Base-by-base conservation (phyloP, 2,113 vertebrate genomes). In the Pelodiscus sinensis region DNA sequence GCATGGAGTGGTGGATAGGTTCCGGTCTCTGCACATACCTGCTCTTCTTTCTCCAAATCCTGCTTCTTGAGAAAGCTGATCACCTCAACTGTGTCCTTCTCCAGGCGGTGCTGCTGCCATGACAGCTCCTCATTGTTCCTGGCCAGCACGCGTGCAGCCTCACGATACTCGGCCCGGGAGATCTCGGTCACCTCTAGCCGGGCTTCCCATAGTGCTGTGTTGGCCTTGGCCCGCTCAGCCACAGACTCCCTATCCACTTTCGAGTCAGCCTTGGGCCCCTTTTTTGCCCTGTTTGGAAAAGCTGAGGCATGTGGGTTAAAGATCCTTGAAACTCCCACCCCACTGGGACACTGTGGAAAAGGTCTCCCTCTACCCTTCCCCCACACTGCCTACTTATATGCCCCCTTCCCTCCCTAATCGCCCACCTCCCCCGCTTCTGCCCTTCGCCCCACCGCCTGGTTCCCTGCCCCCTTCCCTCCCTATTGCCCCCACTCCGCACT, bases 171-270 rank as follows among this genome's bases (percentile, higher is more conserved):
- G 18, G 85, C 87, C 19, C 98, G 97, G 4, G 98, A 98, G 90
- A 93, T 93, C 73, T 98, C 98, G 1, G 98, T 97, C 85, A 97
- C 89, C 92, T 98, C 97, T 85, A 98, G 84, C 92, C 98, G 97
- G 52, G 98, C 92, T 96, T 99, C 99, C 98, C 98, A 98, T 2
- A 98, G 97, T 57, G 98, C 94, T 2, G 97, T 97, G 77, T 93
- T 98, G 21, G 97, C 98, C 81, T 98, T 98, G 13, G 97, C 98
- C 94, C 97, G 98, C 13, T 99, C 98, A 8, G 96, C 22, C 27
- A 98, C 98, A 4, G 96, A 90, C 81, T 98, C 98, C 56, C 92
- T 97, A 56, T 97, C 97, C 13, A 44, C 50, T 84, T 96, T 98
- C 1, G 88, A 81, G 51, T 97, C 97, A 15, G 85, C 93, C 57